phyloP scores from a whole-genome alignment of 2,888 invertebrate species.

The Drosophila colorata region DNA sequence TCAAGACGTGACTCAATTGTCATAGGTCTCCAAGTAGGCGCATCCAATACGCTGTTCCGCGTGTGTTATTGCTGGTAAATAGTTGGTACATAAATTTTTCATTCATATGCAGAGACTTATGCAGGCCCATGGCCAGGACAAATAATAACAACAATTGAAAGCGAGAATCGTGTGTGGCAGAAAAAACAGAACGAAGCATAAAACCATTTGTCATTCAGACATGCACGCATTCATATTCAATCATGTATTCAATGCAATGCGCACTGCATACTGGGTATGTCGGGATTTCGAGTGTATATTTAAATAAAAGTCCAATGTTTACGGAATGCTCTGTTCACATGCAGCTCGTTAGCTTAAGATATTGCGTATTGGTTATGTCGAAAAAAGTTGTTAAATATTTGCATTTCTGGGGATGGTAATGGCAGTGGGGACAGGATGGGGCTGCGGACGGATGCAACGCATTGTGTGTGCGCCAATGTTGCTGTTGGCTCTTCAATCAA shows the following conservation, averaged over 20 bases:
- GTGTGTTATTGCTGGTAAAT: conserved; percentile 1
- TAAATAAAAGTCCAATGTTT: conserved; percentile 75
- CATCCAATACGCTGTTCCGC: background rate
- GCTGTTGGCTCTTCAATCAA: conserved; percentile 77
- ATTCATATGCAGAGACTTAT: conserved; percentile 63
- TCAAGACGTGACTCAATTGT: background rate
- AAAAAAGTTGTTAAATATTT: conserved; percentile 69
- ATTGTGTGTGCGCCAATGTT: conserved; percentile 57
- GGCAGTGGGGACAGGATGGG: conserved; percentile 10
- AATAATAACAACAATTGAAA: conserved; percentile 50
- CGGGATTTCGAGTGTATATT: conserved; percentile 46
- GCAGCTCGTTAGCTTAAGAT: conserved; percentile 61
- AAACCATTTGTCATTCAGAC: conserved; percentile 67
- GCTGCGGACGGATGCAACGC: conserved; percentile 27
- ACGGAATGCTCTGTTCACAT: conserved; percentile 46
- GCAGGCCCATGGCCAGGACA: conserved; percentile 65
- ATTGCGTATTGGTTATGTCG: conserved; percentile 52
- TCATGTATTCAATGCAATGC: conserved; percentile 73
- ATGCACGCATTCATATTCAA: conserved; percentile 71
- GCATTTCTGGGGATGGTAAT: conserved; percentile 51
- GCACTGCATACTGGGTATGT: conserved; percentile 36
- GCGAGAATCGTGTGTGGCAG: conserved; percentile 69
- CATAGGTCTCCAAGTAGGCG: background rate
- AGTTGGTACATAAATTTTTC: conserved; percentile 34
- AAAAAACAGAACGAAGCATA: conserved; percentile 35